Base-by-base conservation (phyloP, 2,113 vertebrate genomes). In the Brachionichthys hirsutus region DNA sequence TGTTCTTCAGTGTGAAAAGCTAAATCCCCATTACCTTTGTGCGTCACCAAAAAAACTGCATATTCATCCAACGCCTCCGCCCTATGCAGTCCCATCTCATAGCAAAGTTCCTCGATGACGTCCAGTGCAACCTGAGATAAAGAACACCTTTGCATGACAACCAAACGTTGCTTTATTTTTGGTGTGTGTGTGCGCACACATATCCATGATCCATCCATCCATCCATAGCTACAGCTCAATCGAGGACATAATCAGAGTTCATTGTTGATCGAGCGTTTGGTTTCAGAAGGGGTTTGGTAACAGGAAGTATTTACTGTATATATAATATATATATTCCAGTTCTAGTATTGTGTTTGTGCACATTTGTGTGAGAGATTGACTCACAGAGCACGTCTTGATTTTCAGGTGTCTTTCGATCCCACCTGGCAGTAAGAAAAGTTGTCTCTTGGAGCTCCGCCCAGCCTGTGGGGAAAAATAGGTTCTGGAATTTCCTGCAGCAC, bases 351-450 rank as follows among this genome's bases (percentile, higher is more conserved):
- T 14, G 9, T 48, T 51, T 52, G 3, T n/a, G 2, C 7, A 17
- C 34, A 43, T 41, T 16, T 12, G 22, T 6, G 50, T 7, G n/a
- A n/a, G n/a, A n/a, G n/a, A 1, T 18, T 65, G 4, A 84, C 92
- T 92, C 73, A 99, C 97, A 2, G 97, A 96, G 80, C 96, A 98
- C 0, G 96, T 99, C 86, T 94, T 98, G 88, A 99, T 96, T 89
- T 98, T 98, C 48, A 98, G 87, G 64, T 98, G 97, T 44, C 93
- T 91, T 72, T 99, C 97, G 0, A 96, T 92, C 51, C 94, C 94
- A 0, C 97, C 97, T 0, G 97, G 95, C 80, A 99, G 90, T 72
- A 98, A 90, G 59, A 99, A 94, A 45, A 98, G 90, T 78, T 99
- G 97, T 41, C 97, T 93, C 86, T 98, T 99, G 24, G 97, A 95